Percentiles rank a stretch among this genome's conserved stretches.
phyloP scores from a whole-genome alignment of 2,888 invertebrate genomes.

The Diaphora mendica region DNA sequence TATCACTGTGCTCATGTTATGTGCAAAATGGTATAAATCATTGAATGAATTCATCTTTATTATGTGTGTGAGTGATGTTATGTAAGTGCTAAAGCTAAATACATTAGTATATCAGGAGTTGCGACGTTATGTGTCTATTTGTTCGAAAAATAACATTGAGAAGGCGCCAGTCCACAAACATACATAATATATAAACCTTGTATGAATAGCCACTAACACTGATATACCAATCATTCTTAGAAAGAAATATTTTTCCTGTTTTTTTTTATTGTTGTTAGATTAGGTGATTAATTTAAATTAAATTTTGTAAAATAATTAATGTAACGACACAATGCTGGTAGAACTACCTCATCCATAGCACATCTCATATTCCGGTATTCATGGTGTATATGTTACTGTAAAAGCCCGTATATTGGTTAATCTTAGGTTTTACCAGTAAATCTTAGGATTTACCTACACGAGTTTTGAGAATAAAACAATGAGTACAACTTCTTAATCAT shows the following conservation, averaged over 20 bases:
- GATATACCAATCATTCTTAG: not conserved
- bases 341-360: no score
- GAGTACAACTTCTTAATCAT: no score
- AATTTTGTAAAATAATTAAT: not conserved
- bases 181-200: conserved; percentile 65
- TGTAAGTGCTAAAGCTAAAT: conserved; percentile 80
- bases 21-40: not conserved
- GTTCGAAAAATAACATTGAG: conserved; percentile 78
- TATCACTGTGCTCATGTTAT: not conserved
- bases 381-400: no score
- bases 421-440: no score
- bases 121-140: conserved; percentile 71
- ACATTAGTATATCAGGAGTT: conserved; percentile 81
- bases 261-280: not conserved
- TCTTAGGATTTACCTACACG: no score
- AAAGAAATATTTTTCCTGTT: not conserved
- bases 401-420: no score
- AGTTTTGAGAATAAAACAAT: no score
- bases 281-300: not conserved
- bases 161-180: conserved; percentile 83
- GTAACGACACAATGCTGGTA: not conserved
- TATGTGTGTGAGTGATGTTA: conserved; percentile 27
- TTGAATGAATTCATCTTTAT: conserved; percentile 1
- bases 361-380: no score
- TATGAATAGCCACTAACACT: conserved; percentile 20